A percentile compares a stretch with the other conserved stretches of the same genome.
These are phyloP conservation scores for Acipenser oxyrinchus DNA, from an alignment of 2,797 vertebrate genomes.

Conservation along the genomic window DNA sequence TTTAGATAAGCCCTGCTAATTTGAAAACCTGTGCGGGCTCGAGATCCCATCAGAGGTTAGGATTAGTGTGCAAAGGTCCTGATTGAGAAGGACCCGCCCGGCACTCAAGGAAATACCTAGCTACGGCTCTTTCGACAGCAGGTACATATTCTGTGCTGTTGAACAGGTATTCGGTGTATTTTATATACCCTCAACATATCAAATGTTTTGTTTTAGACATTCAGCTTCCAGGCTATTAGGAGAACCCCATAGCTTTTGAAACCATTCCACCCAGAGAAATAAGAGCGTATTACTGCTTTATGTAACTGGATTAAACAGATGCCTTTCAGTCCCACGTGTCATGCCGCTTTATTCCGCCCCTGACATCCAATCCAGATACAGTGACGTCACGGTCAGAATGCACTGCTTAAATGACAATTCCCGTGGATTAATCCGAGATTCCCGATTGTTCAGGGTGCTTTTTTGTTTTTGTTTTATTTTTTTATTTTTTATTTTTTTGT, in stretches of 20 bases:
- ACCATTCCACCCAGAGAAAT: constrained; percentile 33
- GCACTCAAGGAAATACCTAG: too few species aligned
- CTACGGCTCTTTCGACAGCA: too few species aligned
- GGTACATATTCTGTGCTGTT: too few species aligned
- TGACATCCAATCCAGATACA: constrained; percentile 42
- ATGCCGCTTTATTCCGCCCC: constrained; percentile 4
- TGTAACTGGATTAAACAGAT: constrained; percentile 61
- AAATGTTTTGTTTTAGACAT: neutral
- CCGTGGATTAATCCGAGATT: constrained; percentile 62
- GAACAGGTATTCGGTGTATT: too few species aligned
- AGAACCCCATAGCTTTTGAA: constrained; percentile 33
- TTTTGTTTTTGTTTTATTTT: neutral
- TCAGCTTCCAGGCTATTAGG: constrained; percentile 1
- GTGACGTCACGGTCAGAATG: constrained; percentile 64
- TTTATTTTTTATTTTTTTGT: constrained; percentile 12
- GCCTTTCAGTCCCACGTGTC: constrained; percentile 35
- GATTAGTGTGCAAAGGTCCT: neutral
- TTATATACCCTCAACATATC: neutral
- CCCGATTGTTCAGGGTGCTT: constrained; percentile 52
- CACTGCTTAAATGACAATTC: constrained; percentile 51
- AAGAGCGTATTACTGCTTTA: constrained; percentile 58
- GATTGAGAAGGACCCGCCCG: neutral
- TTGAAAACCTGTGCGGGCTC: constrained; percentile 32
- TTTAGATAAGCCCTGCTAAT: constrained; percentile 58
- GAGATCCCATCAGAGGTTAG: neutral